Evolutionary conservation across 2,113 vertebrate genomes (phyloP).

Genomic region (Thalassarche chlororhynchos): DNA sequence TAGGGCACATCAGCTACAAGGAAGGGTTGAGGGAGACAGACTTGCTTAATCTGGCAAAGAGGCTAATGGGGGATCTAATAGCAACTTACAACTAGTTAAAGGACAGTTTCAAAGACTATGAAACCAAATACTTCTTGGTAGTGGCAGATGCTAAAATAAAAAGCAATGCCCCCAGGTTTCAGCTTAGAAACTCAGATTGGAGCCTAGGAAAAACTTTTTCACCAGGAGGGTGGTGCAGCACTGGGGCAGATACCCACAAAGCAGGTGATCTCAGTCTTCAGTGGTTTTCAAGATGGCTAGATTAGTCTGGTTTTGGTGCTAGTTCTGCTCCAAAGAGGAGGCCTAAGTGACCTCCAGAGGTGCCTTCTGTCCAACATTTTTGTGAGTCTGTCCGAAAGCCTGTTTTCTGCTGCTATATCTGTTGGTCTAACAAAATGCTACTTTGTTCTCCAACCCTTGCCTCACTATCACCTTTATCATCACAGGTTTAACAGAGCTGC

Average conservation of each 20-base stretch:
- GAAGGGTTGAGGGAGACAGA: not conserved
- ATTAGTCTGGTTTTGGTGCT: not conserved
- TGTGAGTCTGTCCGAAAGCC: not conserved
- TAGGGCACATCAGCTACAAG: not conserved
- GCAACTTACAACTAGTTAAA: not conserved
- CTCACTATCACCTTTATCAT: not conserved
- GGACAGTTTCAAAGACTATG: not conserved
- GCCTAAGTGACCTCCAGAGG: not conserved
- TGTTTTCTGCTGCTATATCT: not conserved
- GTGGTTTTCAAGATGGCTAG: not conserved
- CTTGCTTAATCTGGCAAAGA: not conserved
- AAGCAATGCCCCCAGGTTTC: not conserved
- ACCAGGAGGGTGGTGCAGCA: not conserved
- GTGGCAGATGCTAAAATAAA: not conserved
- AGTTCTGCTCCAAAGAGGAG: not conserved
- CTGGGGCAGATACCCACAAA: not conserved
- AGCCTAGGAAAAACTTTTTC: not conserved
- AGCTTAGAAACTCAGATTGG: not conserved
- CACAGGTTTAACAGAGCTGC: not conserved
- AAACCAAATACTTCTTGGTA: not conserved
- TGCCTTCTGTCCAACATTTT: not conserved
- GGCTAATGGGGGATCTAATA: not conserved
- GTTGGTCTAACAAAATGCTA: not conserved
- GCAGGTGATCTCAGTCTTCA: not conserved
- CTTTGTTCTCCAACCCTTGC: not conserved